Conservation (phyloP, 2,113 vertebrate genomes). For the Tychaedon coryphoeus region DNA sequence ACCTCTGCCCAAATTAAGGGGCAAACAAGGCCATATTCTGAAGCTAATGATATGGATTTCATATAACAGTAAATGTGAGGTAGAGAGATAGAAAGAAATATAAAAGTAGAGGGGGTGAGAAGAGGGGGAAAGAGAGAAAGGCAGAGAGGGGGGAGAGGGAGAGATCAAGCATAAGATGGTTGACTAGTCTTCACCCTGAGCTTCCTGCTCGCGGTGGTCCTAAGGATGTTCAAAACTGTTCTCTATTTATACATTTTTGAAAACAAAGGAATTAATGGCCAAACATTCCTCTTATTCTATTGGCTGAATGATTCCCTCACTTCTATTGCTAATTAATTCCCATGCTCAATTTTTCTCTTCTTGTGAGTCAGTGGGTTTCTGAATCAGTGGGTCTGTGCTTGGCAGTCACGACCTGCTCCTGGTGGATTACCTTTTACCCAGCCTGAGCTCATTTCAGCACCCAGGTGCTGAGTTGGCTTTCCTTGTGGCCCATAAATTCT, state of each 20-base stretch:
- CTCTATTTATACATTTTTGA: not conserved
- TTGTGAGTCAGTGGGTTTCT: not conserved
- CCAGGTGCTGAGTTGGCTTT: not conserved
- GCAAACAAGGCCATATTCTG: not conserved
- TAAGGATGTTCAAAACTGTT: not conserved
- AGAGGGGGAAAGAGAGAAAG: not conserved
- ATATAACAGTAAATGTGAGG: not conserved
- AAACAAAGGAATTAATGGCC: not conserved
- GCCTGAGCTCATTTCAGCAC: not conserved
- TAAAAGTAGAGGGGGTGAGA: not conserved
- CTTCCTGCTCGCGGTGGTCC: not conserved
- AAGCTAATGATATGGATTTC: not conserved
- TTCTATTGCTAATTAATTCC: not conserved
- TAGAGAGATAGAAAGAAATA: not conserved
- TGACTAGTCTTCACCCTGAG: not conserved
- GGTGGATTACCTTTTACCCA: not conserved
- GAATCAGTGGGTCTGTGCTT: not conserved
- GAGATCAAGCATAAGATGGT: not conserved
- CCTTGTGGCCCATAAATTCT: not conserved
- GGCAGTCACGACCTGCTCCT: fast-evolving
- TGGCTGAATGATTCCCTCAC: not conserved
- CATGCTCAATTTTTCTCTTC: not conserved
- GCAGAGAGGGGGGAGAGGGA: no score
- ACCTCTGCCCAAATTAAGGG: not conserved
- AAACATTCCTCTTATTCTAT: not conserved